phyloP scores from a whole-genome alignment of 1,140 invertebrate species.

The Ostrea edulis region DNA sequence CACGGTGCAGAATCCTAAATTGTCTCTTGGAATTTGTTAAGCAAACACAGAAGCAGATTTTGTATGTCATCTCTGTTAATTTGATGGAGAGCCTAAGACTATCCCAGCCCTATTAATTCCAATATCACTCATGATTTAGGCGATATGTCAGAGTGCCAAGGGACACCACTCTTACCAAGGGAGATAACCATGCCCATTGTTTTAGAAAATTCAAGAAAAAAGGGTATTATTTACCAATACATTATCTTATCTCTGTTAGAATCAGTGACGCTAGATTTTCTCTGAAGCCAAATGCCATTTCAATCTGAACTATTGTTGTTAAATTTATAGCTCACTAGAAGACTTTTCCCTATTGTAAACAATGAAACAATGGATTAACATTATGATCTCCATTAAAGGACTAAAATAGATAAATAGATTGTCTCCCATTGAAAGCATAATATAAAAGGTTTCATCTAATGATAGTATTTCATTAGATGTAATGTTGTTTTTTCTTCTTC shows the following conservation, averaged over 20 bases:
- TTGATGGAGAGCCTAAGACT: background rate
- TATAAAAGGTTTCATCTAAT: conserved; percentile 1
- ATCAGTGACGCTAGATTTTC: conserved; percentile 32
- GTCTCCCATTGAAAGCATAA: conserved; percentile 23
- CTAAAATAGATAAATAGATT: conserved; percentile 17
- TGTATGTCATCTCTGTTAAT: background rate
- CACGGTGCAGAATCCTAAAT: background rate
- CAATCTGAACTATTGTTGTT: conserved; percentile 8
- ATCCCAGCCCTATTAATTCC: background rate
- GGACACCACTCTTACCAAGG: conserved; percentile 14
- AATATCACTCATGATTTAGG: background rate
- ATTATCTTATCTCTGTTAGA: background rate
- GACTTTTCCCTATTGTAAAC: conserved; percentile 36
- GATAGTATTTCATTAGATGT: conserved; percentile 26
- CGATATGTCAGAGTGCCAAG: background rate
- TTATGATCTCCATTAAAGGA: conserved; percentile 27
- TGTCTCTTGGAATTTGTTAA: conserved; percentile 35
- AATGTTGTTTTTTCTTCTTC: background rate
- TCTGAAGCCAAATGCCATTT: conserved; percentile 36
- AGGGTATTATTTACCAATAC: conserved; percentile 18
- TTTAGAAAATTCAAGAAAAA: conserved; percentile 32
- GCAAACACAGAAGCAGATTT: background rate
- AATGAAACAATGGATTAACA: conserved; percentile 16
- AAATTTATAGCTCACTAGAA: conserved; percentile 6
- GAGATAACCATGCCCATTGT: conserved; percentile 6